Conservation (phyloP, 1,140 invertebrate species). For the Mycetomoellerius zeteki region DNA sequence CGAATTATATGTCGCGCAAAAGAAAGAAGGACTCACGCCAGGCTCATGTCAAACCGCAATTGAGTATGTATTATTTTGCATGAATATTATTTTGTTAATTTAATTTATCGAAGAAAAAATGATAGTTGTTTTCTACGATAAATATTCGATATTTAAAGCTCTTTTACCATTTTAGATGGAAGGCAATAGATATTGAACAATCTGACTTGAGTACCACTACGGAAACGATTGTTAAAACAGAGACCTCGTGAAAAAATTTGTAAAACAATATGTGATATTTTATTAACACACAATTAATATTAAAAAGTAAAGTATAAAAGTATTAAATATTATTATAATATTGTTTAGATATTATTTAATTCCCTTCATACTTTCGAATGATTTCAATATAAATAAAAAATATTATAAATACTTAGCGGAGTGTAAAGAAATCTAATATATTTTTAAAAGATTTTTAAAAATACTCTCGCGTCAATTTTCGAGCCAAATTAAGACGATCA, state of each 20-base stretch:
- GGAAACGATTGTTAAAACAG: not conserved
- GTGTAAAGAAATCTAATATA: not conserved
- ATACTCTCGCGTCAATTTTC: not conserved
- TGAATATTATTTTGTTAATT: constrained; percentile 3
- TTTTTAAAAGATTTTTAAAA: not conserved
- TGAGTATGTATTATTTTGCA: constrained; percentile 73
- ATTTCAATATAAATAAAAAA: constrained; percentile 13
- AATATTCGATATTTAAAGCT: not conserved
- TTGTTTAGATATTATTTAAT: constrained; percentile 7
- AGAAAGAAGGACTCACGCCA: constrained; percentile 65
- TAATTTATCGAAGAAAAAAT: not conserved
- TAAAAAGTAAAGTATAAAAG: constrained; percentile 27
- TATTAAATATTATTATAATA: not conserved
- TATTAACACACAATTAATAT: constrained; percentile 14
- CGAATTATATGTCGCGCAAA: constrained; percentile 75
- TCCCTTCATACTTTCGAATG: not conserved
- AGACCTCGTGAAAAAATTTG: not conserved
- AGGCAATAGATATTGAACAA: not conserved
- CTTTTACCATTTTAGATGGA: constrained; percentile 24
- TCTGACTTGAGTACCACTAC: not conserved
- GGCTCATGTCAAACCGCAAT: constrained; percentile 78
- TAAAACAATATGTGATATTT: constrained; percentile 40
- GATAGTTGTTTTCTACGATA: not conserved
- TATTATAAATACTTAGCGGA: not conserved
- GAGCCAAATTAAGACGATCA: not conserved